A percentile compares a stretch with the other conserved stretches of the same genome.
Conservation (phyloP, 2,888 invertebrate species). For the Scaeva pyrastri region DNA sequence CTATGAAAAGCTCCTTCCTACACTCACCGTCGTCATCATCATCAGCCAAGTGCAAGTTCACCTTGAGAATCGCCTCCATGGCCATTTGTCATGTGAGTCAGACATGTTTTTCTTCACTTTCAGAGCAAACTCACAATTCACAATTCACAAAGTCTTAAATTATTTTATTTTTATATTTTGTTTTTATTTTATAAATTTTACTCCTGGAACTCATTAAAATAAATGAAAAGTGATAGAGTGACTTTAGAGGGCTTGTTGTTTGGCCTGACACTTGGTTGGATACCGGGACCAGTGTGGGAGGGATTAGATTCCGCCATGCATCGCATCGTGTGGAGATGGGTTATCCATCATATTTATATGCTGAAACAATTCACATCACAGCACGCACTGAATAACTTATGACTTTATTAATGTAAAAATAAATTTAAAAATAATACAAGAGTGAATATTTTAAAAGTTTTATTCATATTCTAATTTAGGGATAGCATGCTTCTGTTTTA, state of each 20-base stretch:
- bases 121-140: conserved; percentile 1
- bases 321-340: not conserved
- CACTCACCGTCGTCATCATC: not conserved
- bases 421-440: no score
- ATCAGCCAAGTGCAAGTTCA: conserved; percentile 65
- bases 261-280: not conserved
- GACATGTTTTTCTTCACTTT: conserved; percentile 38
- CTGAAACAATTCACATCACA: not conserved
- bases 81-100: conserved; percentile 61
- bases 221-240: conserved; percentile 63
- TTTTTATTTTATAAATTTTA: not conserved
- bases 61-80: conserved; percentile 69
- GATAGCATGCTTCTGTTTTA: no score
- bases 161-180: conserved; percentile 15
- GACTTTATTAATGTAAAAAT: not conserved
- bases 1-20: conserved; percentile 17
- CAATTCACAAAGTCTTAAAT: no score
- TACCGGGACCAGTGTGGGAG: conserved; percentile 1
- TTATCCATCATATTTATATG: conserved; percentile 10
- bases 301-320: conserved; percentile 25
- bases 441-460: no score
- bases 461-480: no score
- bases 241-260: conserved; percentile 20
- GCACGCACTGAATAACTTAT: not conserved
- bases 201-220: conserved; percentile 66